These are phyloP conservation scores for Drosophila mettleri DNA, from an alignment of 2,888 invertebrate genomes.

Conservation along the genomic window DNA sequence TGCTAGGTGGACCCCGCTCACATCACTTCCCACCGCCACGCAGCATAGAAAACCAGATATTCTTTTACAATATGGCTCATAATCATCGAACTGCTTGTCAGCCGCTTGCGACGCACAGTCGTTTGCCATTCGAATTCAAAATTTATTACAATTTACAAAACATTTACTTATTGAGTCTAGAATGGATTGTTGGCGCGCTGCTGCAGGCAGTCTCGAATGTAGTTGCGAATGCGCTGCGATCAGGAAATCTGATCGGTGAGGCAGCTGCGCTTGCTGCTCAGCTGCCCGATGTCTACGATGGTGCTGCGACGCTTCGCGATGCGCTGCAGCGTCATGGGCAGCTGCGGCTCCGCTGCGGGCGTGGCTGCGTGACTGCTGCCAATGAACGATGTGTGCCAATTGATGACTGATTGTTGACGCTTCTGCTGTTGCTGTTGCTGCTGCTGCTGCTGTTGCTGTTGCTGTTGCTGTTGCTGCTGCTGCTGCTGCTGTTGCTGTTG, in stretches of 20 bases:
- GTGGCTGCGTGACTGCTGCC: neutral
- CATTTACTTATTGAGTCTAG: neutral
- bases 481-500: neutral
- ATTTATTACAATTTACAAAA: neutral
- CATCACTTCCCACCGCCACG: neutral
- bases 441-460: neutral
- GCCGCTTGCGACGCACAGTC: neutral
- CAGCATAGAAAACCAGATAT: neutral
- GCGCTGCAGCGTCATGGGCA: neutral
- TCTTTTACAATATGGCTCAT: neutral
- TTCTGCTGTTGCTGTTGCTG: neutral
- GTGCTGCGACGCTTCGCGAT: slow-evolving; percentile 47
- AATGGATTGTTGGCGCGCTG: neutral
- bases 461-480: neutral
- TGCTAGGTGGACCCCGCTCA: too few species aligned
- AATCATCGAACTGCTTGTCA: neutral
- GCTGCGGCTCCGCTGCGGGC: neutral
- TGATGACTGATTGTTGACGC: neutral
- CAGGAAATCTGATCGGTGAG: neutral
- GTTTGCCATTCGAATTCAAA: neutral
- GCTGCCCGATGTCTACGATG: slow-evolving; percentile 9
- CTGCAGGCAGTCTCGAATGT: neutral
- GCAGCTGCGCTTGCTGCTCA: neutral
- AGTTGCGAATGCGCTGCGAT: neutral
- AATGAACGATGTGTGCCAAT: slow-evolving; percentile 22